Conservation (phyloP, 2,113 vertebrate species). For the Elephantulus edwardii region DNA sequence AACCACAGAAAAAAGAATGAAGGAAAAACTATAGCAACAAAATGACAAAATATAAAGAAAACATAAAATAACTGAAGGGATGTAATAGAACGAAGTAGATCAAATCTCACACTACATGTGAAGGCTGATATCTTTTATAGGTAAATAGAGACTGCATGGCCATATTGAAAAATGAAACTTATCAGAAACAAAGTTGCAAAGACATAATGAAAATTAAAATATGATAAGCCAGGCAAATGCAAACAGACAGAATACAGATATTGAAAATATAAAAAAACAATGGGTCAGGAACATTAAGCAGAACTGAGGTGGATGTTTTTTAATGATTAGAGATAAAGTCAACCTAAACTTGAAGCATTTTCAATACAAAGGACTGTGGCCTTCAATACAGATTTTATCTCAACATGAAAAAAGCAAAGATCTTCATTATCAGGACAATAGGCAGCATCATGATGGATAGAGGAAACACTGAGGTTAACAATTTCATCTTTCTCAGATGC, state of each 20-base stretch:
- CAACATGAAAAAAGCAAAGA: no score
- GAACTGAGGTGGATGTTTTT: neutral
- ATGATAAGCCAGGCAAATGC: neutral
- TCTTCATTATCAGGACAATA: no score
- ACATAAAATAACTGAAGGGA: neutral
- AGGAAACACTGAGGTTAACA: no score
- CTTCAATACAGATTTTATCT: no score
- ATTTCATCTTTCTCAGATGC: no score
- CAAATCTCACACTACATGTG: neutral
- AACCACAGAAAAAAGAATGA: neutral
- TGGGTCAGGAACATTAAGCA: neutral
- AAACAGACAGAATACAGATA: neutral
- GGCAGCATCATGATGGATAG: no score
- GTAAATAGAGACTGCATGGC: neutral
- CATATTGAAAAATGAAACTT: neutral
- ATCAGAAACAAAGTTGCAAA: conserved; percentile 48
- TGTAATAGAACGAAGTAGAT: neutral
- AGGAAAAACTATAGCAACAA: neutral
- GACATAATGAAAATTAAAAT: conserved; percentile 21
- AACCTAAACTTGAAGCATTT: neutral
- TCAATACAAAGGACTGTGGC: no score
- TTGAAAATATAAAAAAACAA: conserved; percentile 27
- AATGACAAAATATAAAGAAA: neutral
- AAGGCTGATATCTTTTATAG: neutral
- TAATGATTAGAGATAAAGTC: neutral